Conservation (phyloP, 2,797 vertebrate genomes). For the Denticeps clupeoides region DNA sequence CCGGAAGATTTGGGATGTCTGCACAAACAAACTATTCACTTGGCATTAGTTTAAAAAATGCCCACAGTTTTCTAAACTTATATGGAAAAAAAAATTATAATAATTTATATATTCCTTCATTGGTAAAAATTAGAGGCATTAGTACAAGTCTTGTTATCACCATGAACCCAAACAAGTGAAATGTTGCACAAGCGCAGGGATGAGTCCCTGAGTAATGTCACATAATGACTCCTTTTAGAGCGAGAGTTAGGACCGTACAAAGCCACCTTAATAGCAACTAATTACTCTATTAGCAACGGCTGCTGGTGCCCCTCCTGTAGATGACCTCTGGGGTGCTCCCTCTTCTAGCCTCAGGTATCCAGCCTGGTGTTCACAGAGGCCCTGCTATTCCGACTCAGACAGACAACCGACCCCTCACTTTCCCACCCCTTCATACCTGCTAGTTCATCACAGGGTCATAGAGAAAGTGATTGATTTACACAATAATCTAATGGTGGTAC, state of each 20-base stretch:
- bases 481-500: no score
- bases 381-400: slow-evolving; percentile 21
- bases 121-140: no score
- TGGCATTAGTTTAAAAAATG: no score
- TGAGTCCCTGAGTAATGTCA: slow-evolving; percentile 2
- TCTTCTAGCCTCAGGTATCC: slow-evolving; percentile 41
- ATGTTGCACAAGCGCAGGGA: no score
- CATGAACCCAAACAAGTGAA: no score
- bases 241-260: slow-evolving; percentile 54
- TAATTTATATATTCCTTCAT: no score
- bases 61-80: no score
- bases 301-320: slow-evolving; percentile 22
- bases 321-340: slow-evolving; percentile 34
- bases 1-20: no score
- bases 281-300: slow-evolving; percentile 58
- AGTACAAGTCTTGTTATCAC: no score
- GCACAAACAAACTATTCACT: no score
- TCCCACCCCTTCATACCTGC: slow-evolving; percentile 1
- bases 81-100: no score
- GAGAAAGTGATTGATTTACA: no score
- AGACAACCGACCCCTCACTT: slow-evolving; percentile 8
- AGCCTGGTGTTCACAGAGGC: slow-evolving; percentile 36
- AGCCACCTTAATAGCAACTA: slow-evolving; percentile 52
- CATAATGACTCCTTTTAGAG: slow-evolving; percentile 60
- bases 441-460: slow-evolving; percentile 8